Conservation (phyloP, 2,888 invertebrate species). For the Cybosia mesomella region DNA sequence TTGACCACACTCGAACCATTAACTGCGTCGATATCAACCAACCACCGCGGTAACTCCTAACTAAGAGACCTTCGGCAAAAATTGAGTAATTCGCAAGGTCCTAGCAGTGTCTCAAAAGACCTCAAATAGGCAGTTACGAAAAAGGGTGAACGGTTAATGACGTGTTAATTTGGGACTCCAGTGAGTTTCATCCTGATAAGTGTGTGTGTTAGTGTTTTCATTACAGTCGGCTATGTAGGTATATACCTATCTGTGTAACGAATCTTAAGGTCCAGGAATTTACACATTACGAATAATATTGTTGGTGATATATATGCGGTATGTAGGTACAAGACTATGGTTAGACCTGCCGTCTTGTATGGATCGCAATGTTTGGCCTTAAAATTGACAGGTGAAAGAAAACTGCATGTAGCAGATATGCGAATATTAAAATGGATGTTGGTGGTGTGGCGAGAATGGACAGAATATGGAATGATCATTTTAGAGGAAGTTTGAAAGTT, state of each 20-base stretch:
- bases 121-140: conserved; percentile 57
- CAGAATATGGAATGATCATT: too few species aligned
- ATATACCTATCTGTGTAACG: conserved; percentile 23
- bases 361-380: too few species aligned
- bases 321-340: too few species aligned
- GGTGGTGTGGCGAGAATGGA: too few species aligned
- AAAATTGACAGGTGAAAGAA: too few species aligned
- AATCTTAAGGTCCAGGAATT: conserved; percentile 20
- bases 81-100: conserved; percentile 51
- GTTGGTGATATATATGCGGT: too few species aligned
- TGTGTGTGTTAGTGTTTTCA: conserved; percentile 42
- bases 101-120: conserved; percentile 47
- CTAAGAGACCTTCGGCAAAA: conserved; percentile 41
- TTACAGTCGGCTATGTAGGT: conserved; percentile 27
- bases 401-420: too few species aligned
- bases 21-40: conserved; percentile 41
- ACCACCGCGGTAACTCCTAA: conserved; percentile 37
- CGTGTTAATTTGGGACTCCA: conserved; percentile 62
- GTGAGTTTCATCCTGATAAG: conserved; percentile 54
- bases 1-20: conserved; percentile 34
- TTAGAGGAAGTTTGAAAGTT: too few species aligned
- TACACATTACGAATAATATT: conserved; percentile 4
- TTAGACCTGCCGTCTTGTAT: too few species aligned
- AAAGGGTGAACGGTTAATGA: conserved; percentile 59
- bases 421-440: too few species aligned